These are phyloP conservation scores for Rafetus swinhoei DNA, from an alignment of 2,113 vertebrate species.

Conservation along the genomic window DNA sequence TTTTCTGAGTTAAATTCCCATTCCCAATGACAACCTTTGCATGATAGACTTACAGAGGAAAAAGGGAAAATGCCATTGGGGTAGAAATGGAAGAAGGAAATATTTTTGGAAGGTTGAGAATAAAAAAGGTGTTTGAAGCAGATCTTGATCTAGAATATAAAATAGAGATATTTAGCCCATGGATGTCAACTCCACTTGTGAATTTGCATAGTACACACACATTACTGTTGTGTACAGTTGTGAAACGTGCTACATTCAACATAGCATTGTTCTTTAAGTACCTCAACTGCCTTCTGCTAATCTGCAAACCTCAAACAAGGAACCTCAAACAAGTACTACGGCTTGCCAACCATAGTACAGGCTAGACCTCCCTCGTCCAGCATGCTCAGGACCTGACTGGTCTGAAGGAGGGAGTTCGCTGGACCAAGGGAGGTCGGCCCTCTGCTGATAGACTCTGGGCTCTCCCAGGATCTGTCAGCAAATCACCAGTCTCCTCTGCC, in stretches of 20 bases:
- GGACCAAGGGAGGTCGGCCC: too few relatives aligned
- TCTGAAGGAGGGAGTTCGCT: too few relatives aligned
- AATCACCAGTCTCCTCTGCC: too few relatives aligned
- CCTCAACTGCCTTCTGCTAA: neutral
- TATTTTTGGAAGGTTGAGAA: slow-evolving; percentile 20
- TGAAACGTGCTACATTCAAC: neutral
- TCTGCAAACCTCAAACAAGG: neutral
- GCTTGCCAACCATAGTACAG: neutral
- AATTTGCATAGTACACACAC: neutral
- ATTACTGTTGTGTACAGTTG: neutral
- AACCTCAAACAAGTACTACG: neutral
- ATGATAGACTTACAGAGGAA: slow-evolving; percentile 11
- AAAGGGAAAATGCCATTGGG: slow-evolving; percentile 41
- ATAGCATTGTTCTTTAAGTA: neutral
- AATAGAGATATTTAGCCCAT: neutral
- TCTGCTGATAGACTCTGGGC: too few relatives aligned
- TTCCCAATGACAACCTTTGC: neutral
- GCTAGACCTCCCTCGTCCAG: too few relatives aligned
- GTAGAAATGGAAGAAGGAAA: slow-evolving; percentile 13
- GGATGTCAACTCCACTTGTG: neutral
- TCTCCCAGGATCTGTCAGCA: too few relatives aligned
- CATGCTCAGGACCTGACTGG: too few relatives aligned
- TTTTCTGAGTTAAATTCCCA: slow-evolving; percentile 53
- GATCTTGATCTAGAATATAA: slow-evolving; percentile 17
- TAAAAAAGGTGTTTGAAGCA: neutral